Conservation (phyloP, 2,113 vertebrate genomes). For the Dipodomys merriami region DNA sequence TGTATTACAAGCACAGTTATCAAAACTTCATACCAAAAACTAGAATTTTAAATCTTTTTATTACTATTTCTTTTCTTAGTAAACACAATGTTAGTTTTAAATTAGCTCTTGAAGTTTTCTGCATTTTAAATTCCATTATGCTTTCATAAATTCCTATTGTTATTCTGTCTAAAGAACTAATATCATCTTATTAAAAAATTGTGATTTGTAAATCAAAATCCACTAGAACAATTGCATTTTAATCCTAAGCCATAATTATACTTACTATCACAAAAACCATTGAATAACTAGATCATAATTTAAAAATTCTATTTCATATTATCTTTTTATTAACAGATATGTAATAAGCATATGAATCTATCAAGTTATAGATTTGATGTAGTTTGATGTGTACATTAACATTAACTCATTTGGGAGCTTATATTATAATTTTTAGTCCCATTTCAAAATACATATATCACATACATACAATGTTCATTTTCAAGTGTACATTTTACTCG, state of each 20-base stretch:
- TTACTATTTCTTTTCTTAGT: neutral
- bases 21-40: neutral
- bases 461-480: neutral
- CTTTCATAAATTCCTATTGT: neutral
- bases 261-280: neutral
- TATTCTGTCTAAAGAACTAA: constrained; percentile 6
- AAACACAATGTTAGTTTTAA: neutral
- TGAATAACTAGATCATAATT: neutral
- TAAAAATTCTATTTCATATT: neutral
- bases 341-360: neutral
- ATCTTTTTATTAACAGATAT: neutral
- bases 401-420: neutral
- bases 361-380: neutral
- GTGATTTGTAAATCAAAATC: neutral
- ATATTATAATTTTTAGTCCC: neutral
- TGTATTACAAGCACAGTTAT: neutral
- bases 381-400: neutral
- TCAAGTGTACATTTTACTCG: neutral
- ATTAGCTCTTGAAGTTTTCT: neutral
- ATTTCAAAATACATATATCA: neutral
- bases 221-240: neutral
- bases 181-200: neutral
- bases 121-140: neutral
- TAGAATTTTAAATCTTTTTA: neutral
- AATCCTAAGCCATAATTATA: neutral